Evolutionary conservation across 1,140 invertebrate genomes (phyloP).

Genomic region (Procambarus virginalis): DNA sequence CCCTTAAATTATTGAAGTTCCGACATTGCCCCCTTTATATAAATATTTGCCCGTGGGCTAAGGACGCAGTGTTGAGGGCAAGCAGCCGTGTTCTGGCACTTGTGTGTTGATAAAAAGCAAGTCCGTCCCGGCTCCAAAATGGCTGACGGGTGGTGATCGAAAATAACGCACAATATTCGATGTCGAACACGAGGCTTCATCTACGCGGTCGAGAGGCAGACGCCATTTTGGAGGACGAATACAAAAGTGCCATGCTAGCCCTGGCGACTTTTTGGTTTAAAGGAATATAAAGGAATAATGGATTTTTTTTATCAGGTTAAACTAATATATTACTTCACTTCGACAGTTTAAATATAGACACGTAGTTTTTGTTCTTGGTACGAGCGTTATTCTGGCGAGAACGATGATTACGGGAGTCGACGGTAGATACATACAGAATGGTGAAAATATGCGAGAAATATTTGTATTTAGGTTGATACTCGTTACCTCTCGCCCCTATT

Average conservation of each 20-base stretch:
- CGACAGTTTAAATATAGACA: too few species aligned
- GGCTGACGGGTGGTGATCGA: background rate
- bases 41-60: too few species aligned
- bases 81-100: too few species aligned
- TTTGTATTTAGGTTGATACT: slow-evolving; percentile 3
- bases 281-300: background rate
- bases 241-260: background rate
- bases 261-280: background rate
- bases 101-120: too few species aligned
- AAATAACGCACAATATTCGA: background rate
- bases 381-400: too few species aligned
- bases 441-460: background rate
- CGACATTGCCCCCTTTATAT: too few species aligned
- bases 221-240: background rate
- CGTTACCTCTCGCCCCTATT: slow-evolving; percentile 10
- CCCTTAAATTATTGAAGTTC: too few species aligned
- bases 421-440: background rate
- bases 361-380: too few species aligned
- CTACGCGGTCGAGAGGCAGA: background rate
- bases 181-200: background rate
- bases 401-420: too few species aligned
- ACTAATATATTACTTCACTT: background rate
- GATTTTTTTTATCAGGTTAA: background rate
- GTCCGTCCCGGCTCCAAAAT: background rate
- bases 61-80: too few species aligned